phyloP scores from a whole-genome alignment of 2,888 invertebrate genomes.

The Drosophila ustulata region DNA sequence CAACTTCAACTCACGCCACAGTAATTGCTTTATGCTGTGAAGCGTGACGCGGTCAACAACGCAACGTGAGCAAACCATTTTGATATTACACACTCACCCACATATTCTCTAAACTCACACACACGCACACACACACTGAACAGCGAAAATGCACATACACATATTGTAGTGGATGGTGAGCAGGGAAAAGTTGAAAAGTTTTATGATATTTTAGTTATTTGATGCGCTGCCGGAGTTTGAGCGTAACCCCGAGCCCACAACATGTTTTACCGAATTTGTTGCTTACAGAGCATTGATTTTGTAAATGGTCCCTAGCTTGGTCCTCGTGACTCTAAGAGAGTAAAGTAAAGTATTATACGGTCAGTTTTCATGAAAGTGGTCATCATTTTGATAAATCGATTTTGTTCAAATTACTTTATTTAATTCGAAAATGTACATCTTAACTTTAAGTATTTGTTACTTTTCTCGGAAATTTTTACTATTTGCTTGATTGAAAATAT shows the following conservation, averaged over 20 bases:
- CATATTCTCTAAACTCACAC: conserved; percentile 16
- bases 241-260: conserved; percentile 13
- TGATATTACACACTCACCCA: conserved; percentile 58
- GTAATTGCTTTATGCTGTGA: conserved; percentile 76
- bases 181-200: conserved; percentile 66
- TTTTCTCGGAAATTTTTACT: too few species aligned
- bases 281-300: conserved; percentile 48
- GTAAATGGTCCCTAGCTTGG: conserved; percentile 33
- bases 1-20: conserved; percentile 61
- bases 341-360: background rate
- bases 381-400: background rate
- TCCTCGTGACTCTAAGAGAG: background rate
- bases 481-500: too few species aligned
- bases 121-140: background rate
- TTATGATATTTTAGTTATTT: conserved; percentile 71
- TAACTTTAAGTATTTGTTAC: too few species aligned
- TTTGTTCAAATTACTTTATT: background rate
- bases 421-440: too few species aligned
- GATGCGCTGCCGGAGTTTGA: conserved; percentile 51
- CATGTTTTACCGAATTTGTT: conserved; percentile 34
- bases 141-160: background rate
- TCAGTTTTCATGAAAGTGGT: background rate
- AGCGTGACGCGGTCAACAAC: conserved; percentile 77
- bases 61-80: conserved; percentile 72
- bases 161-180: conserved; percentile 26